Evolutionary conservation across 2,888 invertebrate genomes (phyloP), one percentile per base, ranked within the genome.

Genomic region (Andrena bicolor): DNA sequence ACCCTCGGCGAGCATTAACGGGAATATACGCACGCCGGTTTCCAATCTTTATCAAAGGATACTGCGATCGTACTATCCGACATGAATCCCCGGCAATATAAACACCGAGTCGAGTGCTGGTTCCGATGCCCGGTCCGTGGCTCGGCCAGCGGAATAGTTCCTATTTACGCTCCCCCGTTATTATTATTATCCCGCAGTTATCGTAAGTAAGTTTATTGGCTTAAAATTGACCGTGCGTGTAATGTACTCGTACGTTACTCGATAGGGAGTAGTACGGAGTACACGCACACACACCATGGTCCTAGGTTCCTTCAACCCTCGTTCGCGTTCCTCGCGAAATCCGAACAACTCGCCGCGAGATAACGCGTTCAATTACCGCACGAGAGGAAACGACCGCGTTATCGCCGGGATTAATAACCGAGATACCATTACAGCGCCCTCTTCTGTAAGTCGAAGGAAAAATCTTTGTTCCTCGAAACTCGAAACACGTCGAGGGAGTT

Each of bases 11-110:
- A 35, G 75, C 74, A 83, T 87, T 79, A 80, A 85, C 72, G 35
- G 70, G 61, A 84, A 84, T 85, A 84, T 82, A 85, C 58, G 79
- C 77, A 51, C 58, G 77, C 51, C 71, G 78, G 49, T 85, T 83
- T 75, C 75, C 76, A 84, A 70, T 82, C 76, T 82, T 87, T 80
- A 80, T 85, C 84, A 73, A 85, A 64, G 74, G 75, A 87, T 83
- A 83, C 66, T 48, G 63, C 74, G 73, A 60, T 58, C 56, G 48
- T 75, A 72, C 75, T 63, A 68, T 73, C 53, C 58, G 6, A 64
- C n/a, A 51, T 48, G 77, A 61, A 64, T 86, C 76, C 76, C 74
- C 41, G 30, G 35, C 61, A 66, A 76, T 69, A 58, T 66, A 76
- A 86, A 70, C 58, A 56, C 58, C 60, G 23, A 30, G n/a, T 51